A percentile compares a stretch with the other conserved stretches of the same genome.
phyloP scores from a whole-genome alignment of 2,888 invertebrate species.

The Oscheius myriophilus region DNA sequence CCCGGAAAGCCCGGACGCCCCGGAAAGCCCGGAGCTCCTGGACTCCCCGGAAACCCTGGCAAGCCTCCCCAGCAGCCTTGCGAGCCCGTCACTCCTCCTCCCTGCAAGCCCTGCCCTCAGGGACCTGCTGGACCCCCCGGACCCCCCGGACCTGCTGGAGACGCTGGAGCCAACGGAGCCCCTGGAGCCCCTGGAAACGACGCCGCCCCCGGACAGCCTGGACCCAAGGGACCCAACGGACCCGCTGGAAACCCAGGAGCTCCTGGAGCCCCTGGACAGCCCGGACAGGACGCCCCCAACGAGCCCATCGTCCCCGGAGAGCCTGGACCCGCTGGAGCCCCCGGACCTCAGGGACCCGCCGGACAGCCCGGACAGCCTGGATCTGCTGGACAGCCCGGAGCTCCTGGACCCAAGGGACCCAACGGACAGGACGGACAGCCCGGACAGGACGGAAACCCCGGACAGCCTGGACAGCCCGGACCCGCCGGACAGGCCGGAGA shows the following conservation, averaged over 20 bases:
- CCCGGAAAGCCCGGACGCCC: conserved; percentile 57
- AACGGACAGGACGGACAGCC: conserved; percentile 62
- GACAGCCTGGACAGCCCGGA: conserved; percentile 28
- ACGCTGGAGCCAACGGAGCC: conserved; percentile 49
- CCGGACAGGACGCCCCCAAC: conserved; percentile 53
- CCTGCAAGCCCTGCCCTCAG: conserved; percentile 62
- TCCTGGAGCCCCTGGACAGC: conserved; percentile 56
- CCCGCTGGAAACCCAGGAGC: conserved; percentile 59
- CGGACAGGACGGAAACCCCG: conserved; percentile 47
- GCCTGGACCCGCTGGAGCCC: conserved; percentile 60
- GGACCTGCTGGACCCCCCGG: conserved; percentile 59
- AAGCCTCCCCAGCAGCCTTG: conserved; percentile 61
- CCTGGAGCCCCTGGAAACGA: conserved; percentile 56
- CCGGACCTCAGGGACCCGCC: conserved; percentile 59
- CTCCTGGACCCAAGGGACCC: conserved; percentile 63
- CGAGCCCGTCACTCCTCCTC: conserved; percentile 61
- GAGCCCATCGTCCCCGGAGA: conserved; percentile 60
- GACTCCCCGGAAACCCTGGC: conserved; percentile 61
- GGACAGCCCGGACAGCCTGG: conserved; percentile 61
- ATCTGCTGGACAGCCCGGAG: conserved; percentile 51
- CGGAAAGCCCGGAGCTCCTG: conserved; percentile 63
- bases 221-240: conserved; percentile 53
- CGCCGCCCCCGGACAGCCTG: conserved; percentile 46
- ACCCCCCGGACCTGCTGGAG: conserved; percentile 56
- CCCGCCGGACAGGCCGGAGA: conserved; percentile 31